phyloP scores from a whole-genome alignment of 2,113 vertebrate genomes.

The Sardina pilchardus region DNA sequence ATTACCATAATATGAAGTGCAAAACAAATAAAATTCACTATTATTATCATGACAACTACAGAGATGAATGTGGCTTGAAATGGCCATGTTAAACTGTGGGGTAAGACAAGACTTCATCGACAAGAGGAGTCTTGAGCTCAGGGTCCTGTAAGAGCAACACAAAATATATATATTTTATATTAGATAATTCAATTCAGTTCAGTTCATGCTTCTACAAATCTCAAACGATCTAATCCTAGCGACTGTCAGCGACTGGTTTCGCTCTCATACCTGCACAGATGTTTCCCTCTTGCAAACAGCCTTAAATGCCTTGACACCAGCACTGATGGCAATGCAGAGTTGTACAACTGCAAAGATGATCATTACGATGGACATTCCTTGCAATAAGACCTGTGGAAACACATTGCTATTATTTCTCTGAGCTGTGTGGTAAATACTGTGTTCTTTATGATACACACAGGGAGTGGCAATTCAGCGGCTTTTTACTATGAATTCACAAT shows the following conservation, averaged over 20 bases:
- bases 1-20: too few species aligned
- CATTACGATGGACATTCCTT: slow-evolving; percentile 47
- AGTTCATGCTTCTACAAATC: not conserved
- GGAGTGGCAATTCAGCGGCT: too few species aligned
- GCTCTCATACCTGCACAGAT: slow-evolving; percentile 10
- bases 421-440: not conserved
- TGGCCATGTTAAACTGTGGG: slow-evolving; percentile 27
- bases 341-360: slow-evolving; percentile 56
- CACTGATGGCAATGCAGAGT: slow-evolving; percentile 58
- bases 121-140: slow-evolving; percentile 49
- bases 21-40: too few species aligned
- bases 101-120: slow-evolving; percentile 49
- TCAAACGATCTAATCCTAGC: not conserved
- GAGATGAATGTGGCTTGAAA: not conserved
- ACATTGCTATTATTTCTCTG: not conserved
- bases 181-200: not conserved
- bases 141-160: slow-evolving; percentile 39
- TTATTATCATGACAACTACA: too few species aligned
- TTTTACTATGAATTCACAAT: too few species aligned
- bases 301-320: slow-evolving; percentile 56
- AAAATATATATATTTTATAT: slow-evolving; percentile 12
- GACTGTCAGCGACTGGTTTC: not conserved
- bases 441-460: not conserved
- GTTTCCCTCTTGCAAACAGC: slow-evolving; percentile 41
- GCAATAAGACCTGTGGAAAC: slow-evolving; percentile 32